Evolutionary conservation across 2,113 vertebrate species (phyloP).

Genomic region (Brachirus orientalis): DNA sequence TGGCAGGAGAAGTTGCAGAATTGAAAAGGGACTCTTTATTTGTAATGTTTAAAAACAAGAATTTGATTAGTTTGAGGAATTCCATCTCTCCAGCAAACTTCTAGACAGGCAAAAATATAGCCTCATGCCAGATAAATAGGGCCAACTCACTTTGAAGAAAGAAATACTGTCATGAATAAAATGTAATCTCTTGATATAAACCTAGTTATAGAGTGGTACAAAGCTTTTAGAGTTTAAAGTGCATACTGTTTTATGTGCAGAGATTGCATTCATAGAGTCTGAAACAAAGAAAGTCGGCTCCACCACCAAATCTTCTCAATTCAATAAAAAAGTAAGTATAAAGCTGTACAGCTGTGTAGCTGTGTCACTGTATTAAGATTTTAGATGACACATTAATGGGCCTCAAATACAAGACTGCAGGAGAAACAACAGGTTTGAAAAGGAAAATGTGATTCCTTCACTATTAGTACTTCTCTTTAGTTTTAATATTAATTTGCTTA

Average conservation of each 20-base stretch:
- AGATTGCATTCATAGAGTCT: not conserved
- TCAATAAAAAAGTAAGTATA: not conserved
- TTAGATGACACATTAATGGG: constrained; percentile 2
- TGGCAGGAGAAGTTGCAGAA: too few species aligned
- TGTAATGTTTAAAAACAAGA: not conserved
- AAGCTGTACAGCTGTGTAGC: too few species aligned
- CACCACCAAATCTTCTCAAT: too few species aligned
- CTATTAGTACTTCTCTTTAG: not conserved
- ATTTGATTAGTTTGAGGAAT: not conserved
- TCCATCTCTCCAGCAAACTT: not conserved
- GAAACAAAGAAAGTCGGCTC: constrained; percentile 1
- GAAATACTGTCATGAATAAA: not conserved
- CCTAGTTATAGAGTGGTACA: not conserved
- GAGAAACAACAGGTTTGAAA: not conserved
- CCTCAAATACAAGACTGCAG: not conserved
- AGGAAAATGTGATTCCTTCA: constrained; percentile 9
- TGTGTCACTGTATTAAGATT: not conserved
- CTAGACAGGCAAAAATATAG: not conserved
- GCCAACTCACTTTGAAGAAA: not conserved
- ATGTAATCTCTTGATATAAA: constrained; percentile 9
- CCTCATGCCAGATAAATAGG: too few species aligned
- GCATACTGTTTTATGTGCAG: not conserved
- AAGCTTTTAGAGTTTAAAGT: not conserved
- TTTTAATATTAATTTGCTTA: constrained; percentile 37
- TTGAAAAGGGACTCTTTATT: too few species aligned